A percentile compares a stretch with the other conserved stretches of the same genome.
These are phyloP conservation scores for Odontothrips loti DNA, from an alignment of 2,888 invertebrate species.

Conservation along the genomic window DNA sequence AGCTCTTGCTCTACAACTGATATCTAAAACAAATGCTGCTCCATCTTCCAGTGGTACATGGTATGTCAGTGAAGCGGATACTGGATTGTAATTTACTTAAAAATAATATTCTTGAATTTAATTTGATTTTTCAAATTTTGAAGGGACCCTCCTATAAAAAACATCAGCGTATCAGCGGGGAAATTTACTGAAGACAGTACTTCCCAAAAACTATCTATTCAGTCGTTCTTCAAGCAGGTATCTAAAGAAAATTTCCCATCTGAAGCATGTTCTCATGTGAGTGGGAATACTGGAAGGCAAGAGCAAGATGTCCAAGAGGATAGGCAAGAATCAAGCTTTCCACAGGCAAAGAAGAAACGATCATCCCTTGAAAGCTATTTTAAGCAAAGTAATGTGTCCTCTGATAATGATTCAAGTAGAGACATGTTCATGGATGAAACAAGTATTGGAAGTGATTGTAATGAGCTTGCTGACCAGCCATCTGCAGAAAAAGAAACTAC, in stretches of 20 bases:
- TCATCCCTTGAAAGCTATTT: not conserved
- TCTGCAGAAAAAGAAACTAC: not conserved
- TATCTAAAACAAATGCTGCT: conserved; percentile 57
- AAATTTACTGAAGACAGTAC: conserved; percentile 59
- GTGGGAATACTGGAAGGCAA: not conserved
- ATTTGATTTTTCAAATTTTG: conserved; percentile 35
- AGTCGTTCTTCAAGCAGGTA: conserved; percentile 53
- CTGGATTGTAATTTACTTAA: conserved; percentile 22
- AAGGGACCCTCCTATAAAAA: conserved; percentile 58
- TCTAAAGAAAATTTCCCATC: conserved; percentile 30
- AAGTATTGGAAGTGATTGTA: not conserved
- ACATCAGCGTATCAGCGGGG: conserved; percentile 71
- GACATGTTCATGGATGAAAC: not conserved
- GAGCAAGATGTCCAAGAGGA: not conserved
- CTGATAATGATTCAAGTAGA: not conserved
- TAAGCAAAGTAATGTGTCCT: not conserved
- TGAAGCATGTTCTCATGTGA: not conserved
- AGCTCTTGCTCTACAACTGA: conserved; percentile 60
- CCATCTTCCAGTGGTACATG: conserved; percentile 42
- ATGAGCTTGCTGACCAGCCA: not conserved
- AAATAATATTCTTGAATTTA: conserved; percentile 29
- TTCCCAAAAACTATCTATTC: conserved; percentile 44
- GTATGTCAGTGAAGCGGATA: conserved; percentile 38
- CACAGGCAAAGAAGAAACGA: conserved; percentile 20
- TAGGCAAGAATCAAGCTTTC: conserved; percentile 15